Evolutionary conservation across 2,113 vertebrate genomes (phyloP).

Genomic region (Drymodes brunneopygia): DNA sequence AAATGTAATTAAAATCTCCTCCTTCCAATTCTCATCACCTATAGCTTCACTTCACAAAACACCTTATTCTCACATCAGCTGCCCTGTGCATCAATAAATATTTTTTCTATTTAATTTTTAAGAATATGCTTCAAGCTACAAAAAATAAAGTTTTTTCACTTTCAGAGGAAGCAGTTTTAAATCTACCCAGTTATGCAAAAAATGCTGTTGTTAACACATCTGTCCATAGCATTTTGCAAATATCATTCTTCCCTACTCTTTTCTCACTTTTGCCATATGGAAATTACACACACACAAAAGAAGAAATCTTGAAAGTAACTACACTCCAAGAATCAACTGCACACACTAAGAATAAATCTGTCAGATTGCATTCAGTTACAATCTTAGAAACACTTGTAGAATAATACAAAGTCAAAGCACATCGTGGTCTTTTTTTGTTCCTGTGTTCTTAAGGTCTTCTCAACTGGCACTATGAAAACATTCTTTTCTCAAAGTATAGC

Average conservation of each 20-base stretch:
- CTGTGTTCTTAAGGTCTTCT: not conserved
- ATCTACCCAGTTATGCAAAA: not conserved
- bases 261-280: not conserved
- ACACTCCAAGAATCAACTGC: not conserved
- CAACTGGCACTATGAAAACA: not conserved
- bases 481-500: not conserved
- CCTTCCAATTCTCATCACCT: not conserved
- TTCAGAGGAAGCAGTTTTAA: not conserved
- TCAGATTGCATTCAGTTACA: not conserved
- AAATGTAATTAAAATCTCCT: not conserved
- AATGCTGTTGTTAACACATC: not conserved
- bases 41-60: not conserved
- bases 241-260: not conserved
- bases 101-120: not conserved
- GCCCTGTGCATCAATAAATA: not conserved
- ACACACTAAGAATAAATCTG: not conserved
- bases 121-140: not conserved
- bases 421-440: not conserved
- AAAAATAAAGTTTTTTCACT: not conserved
- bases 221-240: not conserved
- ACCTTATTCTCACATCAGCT: not conserved
- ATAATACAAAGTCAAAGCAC: not conserved
- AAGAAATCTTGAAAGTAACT: not conserved
- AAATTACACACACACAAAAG: not conserved
- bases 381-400: not conserved